Evolutionary conservation across 23 tunicate genomes (phyloP), one percentile per base, ranked within the genome.

Genomic region (Styela clava): DNA sequence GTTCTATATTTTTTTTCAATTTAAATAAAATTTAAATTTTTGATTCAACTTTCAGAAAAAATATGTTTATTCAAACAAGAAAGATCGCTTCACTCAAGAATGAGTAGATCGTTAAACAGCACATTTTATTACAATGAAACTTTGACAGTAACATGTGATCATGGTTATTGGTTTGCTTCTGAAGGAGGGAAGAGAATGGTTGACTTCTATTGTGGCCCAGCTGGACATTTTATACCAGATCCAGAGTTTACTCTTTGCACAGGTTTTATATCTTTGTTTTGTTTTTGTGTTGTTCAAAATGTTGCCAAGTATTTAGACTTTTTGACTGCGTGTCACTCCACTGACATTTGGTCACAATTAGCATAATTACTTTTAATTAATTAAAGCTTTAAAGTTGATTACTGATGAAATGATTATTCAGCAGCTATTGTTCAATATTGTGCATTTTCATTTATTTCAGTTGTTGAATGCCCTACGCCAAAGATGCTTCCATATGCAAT

Each of bases 101-200:
- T 44, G 32, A 76, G 81, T 2, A 0, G 27, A 19, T 76, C 81
- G 7, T 25, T 76, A 0, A 44, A 76, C 52, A 26, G 62, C 33
- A 79, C 71, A 27, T 83, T 74, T 74, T 63, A 62, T 32, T 86
- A 73, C 31, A 68, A 52, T 12, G 88, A 91, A 20, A 62, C 74
- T 16, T 79, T 91, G 33, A 83, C 85, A 29, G 63, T 91, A 16
- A 67, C 73, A 20, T 91, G 97, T 74, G 83, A 83, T 44, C 69
- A 83, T 7, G 91, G 97, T 3, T 87, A 67, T 64, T 91, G 97
- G 97, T 65, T 86, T 34, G 20, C 61, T 33, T 74, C 74, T 16
- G 91, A 87, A 20, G 68, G 68, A 72, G 83, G 91, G 56, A 35
- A 9, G 22, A 21, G 62, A 23, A 25, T 64, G 22, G 33, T 91